A percentile compares a stretch with the other conserved stretches of the same genome.
Evolutionary conservation across 2,888 invertebrate species (phyloP).

Genomic region (Archips crataeganus): DNA sequence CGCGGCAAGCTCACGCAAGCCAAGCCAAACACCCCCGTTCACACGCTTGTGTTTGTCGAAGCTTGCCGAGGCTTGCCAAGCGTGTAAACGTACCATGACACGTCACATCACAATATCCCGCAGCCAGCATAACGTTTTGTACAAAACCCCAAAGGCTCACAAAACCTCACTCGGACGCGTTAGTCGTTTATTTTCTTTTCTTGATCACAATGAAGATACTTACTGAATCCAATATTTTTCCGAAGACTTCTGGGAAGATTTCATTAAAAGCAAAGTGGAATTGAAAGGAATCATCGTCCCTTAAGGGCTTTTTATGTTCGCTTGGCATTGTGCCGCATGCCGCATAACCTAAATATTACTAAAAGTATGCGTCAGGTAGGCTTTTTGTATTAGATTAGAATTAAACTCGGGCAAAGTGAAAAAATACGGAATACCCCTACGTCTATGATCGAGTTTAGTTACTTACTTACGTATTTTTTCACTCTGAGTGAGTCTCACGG

Average conservation of each 20-base stretch:
- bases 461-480: too few species aligned
- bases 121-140: neutral
- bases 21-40: too few species aligned
- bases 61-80: too few species aligned
- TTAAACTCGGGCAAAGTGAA: too few species aligned
- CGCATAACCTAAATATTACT: neutral
- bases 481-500: too few species aligned
- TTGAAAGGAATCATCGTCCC: conserved; percentile 19
- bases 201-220: conserved; percentile 11
- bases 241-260: conserved; percentile 13
- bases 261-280: conserved; percentile 21
- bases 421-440: too few species aligned
- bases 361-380: neutral
- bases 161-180: conserved; percentile 6
- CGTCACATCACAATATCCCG: neutral
- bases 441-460: too few species aligned
- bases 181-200: conserved; percentile 29
- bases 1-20: too few species aligned
- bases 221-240: conserved; percentile 33
- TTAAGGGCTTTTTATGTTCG: neutral
- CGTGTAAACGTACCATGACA: too few species aligned
- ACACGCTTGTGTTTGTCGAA: too few species aligned
- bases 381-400: too few species aligned
- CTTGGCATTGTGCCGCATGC: neutral
- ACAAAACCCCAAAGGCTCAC: neutral